phyloP scores from a whole-genome alignment of 1,140 invertebrate genomes.

The Halictus rubicundus region DNA sequence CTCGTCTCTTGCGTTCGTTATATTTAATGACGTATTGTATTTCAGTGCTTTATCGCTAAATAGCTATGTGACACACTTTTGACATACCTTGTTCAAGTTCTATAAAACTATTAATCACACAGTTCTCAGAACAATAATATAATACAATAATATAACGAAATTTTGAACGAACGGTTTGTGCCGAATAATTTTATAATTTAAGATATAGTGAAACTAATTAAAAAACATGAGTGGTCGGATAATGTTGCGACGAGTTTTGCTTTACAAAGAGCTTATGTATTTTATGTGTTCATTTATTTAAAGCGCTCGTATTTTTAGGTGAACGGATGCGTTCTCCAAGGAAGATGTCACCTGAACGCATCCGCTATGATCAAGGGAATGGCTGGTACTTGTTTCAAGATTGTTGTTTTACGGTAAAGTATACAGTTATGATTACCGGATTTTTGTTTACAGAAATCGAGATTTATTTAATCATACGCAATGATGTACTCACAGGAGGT shows the following conservation, averaged over 20 bases:
- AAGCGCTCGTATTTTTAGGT: constrained; percentile 83
- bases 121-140: too few species aligned
- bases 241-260: too few species aligned
- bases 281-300: too few species aligned
- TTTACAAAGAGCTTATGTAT: too few species aligned
- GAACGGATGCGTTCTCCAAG: constrained; percentile 96
- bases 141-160: too few species aligned
- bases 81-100: too few species aligned
- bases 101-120: too few species aligned
- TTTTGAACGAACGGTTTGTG: too few species aligned
- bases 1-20: neutral
- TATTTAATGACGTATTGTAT: neutral
- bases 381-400: constrained; percentile 90
- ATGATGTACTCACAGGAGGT: constrained; percentile 68
- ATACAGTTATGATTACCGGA: neutral
- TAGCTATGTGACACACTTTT: too few species aligned
- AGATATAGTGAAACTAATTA: too few species aligned
- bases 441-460: neutral
- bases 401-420: constrained; percentile 91
- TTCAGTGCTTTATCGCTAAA: neutral
- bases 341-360: constrained; percentile 96
- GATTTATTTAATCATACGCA: neutral
- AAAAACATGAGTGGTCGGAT: too few species aligned
- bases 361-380: constrained; percentile 97
- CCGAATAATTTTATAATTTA: too few species aligned